Percentiles rank a stretch among this genome's conserved stretches.
phyloP scores from a whole-genome alignment of 2,888 invertebrate species.

The Agapostemon virescens region DNA sequence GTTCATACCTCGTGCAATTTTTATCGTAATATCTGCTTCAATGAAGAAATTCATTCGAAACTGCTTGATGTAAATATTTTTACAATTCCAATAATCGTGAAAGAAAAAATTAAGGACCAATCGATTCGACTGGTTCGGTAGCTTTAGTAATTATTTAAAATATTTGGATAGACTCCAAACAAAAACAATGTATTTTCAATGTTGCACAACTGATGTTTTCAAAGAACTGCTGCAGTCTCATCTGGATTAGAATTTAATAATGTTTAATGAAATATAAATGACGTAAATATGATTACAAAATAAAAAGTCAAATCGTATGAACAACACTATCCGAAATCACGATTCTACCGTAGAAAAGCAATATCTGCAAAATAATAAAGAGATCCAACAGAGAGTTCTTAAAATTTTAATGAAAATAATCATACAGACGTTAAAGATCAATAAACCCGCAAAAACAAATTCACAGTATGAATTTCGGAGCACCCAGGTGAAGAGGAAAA shows the following conservation, averaged over 20 bases:
- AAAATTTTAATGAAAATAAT: neutral
- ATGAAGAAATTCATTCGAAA: too few relatives aligned
- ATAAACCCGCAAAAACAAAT: neutral
- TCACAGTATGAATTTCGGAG: neutral
- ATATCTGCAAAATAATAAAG: neutral
- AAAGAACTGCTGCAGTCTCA: too few relatives aligned
- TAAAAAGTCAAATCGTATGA: neutral
- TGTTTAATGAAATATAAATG: neutral
- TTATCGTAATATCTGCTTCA: too few relatives aligned
- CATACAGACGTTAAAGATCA: neutral
- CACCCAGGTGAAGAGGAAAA: neutral
- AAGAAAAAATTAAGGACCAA: too few relatives aligned
- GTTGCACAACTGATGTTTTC: neutral
- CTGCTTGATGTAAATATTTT: too few relatives aligned
- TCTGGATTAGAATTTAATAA: neutral
- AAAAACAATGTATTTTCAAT: neutral
- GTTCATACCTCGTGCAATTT: too few relatives aligned
- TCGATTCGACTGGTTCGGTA: too few relatives aligned
- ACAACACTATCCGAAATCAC: neutral
- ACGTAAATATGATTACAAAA: neutral
- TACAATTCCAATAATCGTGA: too few relatives aligned
- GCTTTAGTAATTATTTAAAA: too few relatives aligned
- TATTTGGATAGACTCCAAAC: neutral
- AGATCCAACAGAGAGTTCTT: neutral
- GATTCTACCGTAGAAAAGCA: neutral